Evolutionary conservation across 2,888 invertebrate genomes (phyloP).

Genomic region (Drosophila mulleri): DNA sequence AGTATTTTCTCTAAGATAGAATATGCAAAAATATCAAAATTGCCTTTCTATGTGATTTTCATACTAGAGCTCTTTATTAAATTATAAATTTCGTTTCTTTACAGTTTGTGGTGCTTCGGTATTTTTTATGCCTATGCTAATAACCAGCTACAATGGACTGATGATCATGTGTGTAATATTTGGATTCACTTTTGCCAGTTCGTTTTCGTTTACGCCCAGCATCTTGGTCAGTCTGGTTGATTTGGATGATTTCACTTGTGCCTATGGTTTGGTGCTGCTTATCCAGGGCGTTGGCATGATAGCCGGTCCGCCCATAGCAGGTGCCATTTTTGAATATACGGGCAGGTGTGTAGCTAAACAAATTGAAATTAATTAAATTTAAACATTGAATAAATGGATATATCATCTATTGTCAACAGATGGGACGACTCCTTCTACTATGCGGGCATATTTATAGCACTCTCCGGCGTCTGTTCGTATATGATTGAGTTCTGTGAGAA

Average conservation of each 20-base stretch:
- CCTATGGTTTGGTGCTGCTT: slow-evolving; percentile 94
- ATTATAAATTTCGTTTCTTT: neutral
- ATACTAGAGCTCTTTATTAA: neutral
- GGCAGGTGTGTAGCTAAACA: slow-evolving; percentile 69
- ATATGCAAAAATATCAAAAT: neutral
- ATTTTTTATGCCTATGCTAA: slow-evolving; percentile 82
- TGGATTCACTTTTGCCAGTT: slow-evolving; percentile 96
- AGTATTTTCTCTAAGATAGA: neutral
- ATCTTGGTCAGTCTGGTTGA: slow-evolving; percentile 95
- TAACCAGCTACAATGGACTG: slow-evolving; percentile 76
- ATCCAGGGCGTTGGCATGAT: slow-evolving; percentile 97
- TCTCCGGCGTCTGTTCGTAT: slow-evolving; percentile 88
- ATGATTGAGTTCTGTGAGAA: slow-evolving; percentile 83
- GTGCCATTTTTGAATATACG: slow-evolving; percentile 86
- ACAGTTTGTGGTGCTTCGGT: slow-evolving; percentile 84
- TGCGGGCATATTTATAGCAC: slow-evolving; percentile 92
- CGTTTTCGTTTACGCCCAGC: slow-evolving; percentile 95
- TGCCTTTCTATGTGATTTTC: neutral
- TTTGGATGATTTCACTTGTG: slow-evolving; percentile 95
- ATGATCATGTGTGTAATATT: slow-evolving; percentile 88
- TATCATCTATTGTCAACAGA: slow-evolving; percentile 53
- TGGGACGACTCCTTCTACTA: slow-evolving; percentile 93
- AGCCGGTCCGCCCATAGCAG: slow-evolving; percentile 96
- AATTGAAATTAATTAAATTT: neutral
- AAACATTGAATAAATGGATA: neutral